Evolutionary conservation across 2,113 vertebrate species (phyloP), one percentile per base, ranked within the genome.

Genomic region (Oxyura jamaicensis): DNA sequence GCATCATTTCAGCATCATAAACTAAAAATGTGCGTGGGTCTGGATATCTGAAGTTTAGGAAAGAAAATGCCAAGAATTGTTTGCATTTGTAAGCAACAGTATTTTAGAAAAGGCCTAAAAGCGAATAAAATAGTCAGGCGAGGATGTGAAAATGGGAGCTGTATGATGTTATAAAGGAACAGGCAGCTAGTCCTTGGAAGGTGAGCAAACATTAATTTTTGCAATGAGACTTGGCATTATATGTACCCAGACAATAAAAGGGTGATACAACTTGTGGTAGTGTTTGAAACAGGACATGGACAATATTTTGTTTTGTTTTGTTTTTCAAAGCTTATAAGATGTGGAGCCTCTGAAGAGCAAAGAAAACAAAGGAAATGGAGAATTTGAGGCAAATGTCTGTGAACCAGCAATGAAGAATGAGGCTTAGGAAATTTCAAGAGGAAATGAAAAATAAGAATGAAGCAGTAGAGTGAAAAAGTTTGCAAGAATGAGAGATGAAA

Each of bases 401-500:
- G 31, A 90, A 71, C 13, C 0, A 55, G 42, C 48, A 63, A 29
- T 8, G 25, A 69, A 83, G 46, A 76, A 73, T 0, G 2, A 90
- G 46, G 5, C 42, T 76, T 56, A 81, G 28, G 50, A 91, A 92
- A 55, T 0, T 79, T 44, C 10, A 62, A 22, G 28, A 87, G 55
- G 55, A 95, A 94, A 83, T 11, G 1, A 86, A 94, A 95, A 91
- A 67, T 69, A 73, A 85, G 71, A 76, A 68, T 23, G 29, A 92
- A 90, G 75, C 1, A 1, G 13, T 62, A 50, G 25, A 50, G 31
- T 52, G 63, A 91, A 83, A 80, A 87, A 77, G 14, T 69, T 46
- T 85, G 50, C 25, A 63, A 95, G 74, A 87, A 89, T n/a, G 20
- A 95, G n/a, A 87, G 50, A 23, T 90, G 67, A 93, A 95, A 90